Evolutionary conservation across 2,797 vertebrate genomes (phyloP).

Genomic region (Lateolabrax maculatus): DNA sequence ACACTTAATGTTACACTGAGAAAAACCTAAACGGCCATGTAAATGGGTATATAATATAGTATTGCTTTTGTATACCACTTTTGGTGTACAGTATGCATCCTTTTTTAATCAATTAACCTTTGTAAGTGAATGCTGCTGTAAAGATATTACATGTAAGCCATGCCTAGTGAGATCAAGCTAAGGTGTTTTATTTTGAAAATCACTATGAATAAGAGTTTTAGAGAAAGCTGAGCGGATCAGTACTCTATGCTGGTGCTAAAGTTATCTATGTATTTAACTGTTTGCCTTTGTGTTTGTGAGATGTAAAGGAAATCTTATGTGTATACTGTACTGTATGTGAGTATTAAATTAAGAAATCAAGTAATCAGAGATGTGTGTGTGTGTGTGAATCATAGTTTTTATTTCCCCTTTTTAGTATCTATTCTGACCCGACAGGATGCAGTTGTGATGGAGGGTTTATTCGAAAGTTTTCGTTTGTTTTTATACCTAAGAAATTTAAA

Average conservation of each 20-base stretch:
- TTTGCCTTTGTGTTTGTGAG: conserved; percentile 88
- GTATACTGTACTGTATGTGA: conserved; percentile 84
- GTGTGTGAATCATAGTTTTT: conserved; percentile 10
- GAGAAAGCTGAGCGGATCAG: conserved; percentile 76
- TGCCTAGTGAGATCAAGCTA: conserved; percentile 76
- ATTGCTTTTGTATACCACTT: conserved; percentile 77
- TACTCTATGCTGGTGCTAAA: conserved; percentile 86
- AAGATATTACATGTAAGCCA: conserved; percentile 80
- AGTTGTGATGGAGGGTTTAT: neutral
- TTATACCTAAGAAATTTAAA: conserved; percentile 7
- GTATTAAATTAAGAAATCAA: conserved; percentile 81
- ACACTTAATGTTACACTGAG: conserved; percentile 57
- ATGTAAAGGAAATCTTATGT: conserved; percentile 79
- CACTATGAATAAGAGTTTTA: conserved; percentile 71
- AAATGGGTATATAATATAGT: conserved; percentile 75
- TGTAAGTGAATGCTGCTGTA: conserved; percentile 87
- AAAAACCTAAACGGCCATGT: conserved; percentile 59
- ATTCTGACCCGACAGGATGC: neutral
- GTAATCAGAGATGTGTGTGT: conserved; percentile 40
- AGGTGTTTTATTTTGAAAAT: conserved; percentile 77
- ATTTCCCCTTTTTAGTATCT: neutral
- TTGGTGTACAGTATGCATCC: conserved; percentile 78
- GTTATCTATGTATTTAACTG: conserved; percentile 81
- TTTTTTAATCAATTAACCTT: conserved; percentile 80
- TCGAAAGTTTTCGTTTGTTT: neutral